Conservation (phyloP, 1,140 invertebrate genomes). For the Lordiphosa mommai region DNA sequence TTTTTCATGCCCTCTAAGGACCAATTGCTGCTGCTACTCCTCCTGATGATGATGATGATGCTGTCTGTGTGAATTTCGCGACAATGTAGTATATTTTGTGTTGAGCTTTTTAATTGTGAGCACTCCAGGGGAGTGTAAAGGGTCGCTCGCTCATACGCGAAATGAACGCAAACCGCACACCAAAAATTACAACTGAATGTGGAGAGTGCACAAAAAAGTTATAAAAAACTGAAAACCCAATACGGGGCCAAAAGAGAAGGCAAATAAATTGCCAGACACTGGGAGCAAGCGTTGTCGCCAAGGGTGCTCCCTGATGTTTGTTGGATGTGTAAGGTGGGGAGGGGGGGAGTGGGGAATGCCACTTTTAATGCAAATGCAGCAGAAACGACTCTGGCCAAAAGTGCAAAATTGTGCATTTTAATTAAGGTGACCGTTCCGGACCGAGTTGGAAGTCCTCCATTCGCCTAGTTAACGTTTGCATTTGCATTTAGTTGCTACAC, state of each 20-base stretch:
- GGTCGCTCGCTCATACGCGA: slow-evolving; percentile 55
- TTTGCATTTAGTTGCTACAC: slow-evolving; percentile 60
- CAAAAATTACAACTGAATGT: slow-evolving; percentile 38
- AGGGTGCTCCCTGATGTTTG: slow-evolving; percentile 13
- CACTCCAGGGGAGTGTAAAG: slow-evolving; percentile 23
- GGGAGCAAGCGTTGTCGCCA: slow-evolving; percentile 48
- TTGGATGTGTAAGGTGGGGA: not conserved
- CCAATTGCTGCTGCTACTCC: not conserved
- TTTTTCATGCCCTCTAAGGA: not conserved
- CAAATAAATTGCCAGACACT: slow-evolving; percentile 66
- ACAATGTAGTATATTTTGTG: slow-evolving; percentile 79
- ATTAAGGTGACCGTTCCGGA: slow-evolving; percentile 69
- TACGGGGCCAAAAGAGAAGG: slow-evolving; percentile 43
- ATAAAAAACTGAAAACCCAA: slow-evolving; percentile 49
- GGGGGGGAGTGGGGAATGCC: not conserved
- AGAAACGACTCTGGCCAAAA: slow-evolving; percentile 62
- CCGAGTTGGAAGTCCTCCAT: slow-evolving; percentile 6
- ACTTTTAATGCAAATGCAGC: slow-evolving; percentile 76
- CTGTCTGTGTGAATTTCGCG: slow-evolving; percentile 47
- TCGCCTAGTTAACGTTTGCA: slow-evolving; percentile 39
- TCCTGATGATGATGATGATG: slow-evolving; percentile 28
- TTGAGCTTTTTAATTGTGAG: slow-evolving; percentile 79
- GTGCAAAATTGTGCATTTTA: slow-evolving; percentile 79
- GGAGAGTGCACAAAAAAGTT: slow-evolving; percentile 25
- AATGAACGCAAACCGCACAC: slow-evolving; percentile 68